Base-by-base conservation (phyloP, 1,140 invertebrate genomes). In the Cherax destructor region DNA sequence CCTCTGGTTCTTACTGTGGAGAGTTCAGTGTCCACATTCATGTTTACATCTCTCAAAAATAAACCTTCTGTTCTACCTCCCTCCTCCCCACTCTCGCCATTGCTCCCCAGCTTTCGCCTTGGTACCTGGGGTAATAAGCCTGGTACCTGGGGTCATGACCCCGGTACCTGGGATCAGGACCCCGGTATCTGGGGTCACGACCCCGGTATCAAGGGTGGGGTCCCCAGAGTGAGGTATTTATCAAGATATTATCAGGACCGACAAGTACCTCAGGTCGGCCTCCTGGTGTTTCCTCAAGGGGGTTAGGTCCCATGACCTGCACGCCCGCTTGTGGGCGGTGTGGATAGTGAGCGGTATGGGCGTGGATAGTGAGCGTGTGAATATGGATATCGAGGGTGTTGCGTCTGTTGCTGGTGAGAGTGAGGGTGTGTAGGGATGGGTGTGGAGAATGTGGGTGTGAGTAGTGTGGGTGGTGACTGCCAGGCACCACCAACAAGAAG, bases 191-290 rank as follows among this genome's bases (percentile, higher is more conserved):
- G 4, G 7, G 52, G 24, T 56, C 50, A 24, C 3, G 52, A 56
- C 80, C 52, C 30, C 50, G 24, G 21, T 5, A 61, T 49, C 83
- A 18, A 56, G 79, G 79, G 79, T 50, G 56, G 49, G n/a, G 79
- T 47, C 83, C 83, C 83, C 61, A 56, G 61, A 16, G 83, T n/a
- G 24, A 13, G 65, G 83, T 69, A 69, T 69, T 72, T 72, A 72
- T 85, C 61, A 85, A 72, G 83, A 72, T 72, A 18, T 49, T 85
- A 72, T 85, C 59, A 49, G 61, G 47, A 41, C 49, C 65, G 83
- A 72, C 61, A 72, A 85, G 83, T 47, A 47, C 83, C 61, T 16
- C 21, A n/a, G 59, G 49, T 61, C 21, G 83, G 83, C 61, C 65
- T 5, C 69, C 79, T n/a, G 79, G 50, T 50, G 24, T 21, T 10